Base-by-base conservation (phyloP, 2,797 vertebrate genomes). In the Chaenodraco wilsoni region DNA sequence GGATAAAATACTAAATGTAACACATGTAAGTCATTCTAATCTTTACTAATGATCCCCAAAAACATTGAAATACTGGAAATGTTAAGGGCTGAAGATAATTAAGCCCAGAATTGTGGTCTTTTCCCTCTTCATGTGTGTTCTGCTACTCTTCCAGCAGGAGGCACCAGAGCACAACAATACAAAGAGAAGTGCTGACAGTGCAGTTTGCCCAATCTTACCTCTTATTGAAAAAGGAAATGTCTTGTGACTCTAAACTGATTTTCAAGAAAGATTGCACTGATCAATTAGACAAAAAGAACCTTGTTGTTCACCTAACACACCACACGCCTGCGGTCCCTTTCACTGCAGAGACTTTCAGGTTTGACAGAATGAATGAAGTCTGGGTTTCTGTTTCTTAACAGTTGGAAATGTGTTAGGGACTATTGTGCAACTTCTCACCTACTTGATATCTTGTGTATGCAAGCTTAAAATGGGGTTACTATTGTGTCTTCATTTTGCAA, bases 211-310 rank as follows among this genome's bases (percentile, higher is more conserved):
- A 73, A 74, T 66, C 61, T 70, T 12, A 4, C 66, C 51, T 49
- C 73, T 68, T 59, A 57, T 69, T 76, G 23, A 49, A 62, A 66
- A 67, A 21, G 60, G 56, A 61, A 63, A 71, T 4, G 52, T 90
- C 87, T 84, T 89, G 85, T 91, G 88, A 90, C 83, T 87, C 37
- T 37, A 74, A 58, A n/a, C n/a, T n/a, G n/a, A n/a, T n/a, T n/a
- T n/a, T 76, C 72, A 23, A 23, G 45, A 68, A 44, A 85, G 79
- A 89, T 79, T 69, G 43, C 27, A 12, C n/a, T 0, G 16, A 60
- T 15, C 70, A 43, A 61, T 50, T 17, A 67, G 44, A 76, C 49
- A 76, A 37, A 65, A 44, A 54, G 58, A 50, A 78, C 45, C 4
- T 76, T 72, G 70, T n/a, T n/a, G n/a, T n/a, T 81, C 7, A 79